These are phyloP conservation scores for Nasonia oneida DNA, from an alignment of 2,888 invertebrate genomes.

Conservation along the genomic window DNA sequence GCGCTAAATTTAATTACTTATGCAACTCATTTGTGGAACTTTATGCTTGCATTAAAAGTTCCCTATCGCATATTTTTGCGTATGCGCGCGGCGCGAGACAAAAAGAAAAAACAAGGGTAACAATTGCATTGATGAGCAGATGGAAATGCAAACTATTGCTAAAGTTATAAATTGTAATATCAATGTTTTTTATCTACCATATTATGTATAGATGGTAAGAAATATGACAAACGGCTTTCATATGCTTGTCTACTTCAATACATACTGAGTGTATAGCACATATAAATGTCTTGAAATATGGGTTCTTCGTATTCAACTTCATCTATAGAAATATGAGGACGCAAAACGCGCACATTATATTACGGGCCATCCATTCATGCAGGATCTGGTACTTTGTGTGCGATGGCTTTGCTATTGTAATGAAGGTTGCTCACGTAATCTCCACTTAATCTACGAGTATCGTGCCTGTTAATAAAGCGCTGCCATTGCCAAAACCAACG, in stretches of 20 bases:
- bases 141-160: background rate
- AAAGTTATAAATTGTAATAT: background rate
- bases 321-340: background rate
- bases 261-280: background rate
- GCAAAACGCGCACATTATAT: background rate
- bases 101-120: background rate
- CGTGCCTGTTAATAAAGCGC: conserved; percentile 65
- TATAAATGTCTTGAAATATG: conserved; percentile 34
- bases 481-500: conserved; percentile 56
- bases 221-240: conserved; percentile 9
- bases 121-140: background rate
- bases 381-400: conserved; percentile 32
- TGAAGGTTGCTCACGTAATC: conserved; percentile 61
- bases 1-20: conserved; percentile 28
- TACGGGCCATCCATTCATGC: too few relatives aligned
- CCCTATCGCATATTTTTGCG: background rate
- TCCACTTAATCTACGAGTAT: conserved; percentile 61
- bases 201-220: background rate
- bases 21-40: conserved; percentile 11
- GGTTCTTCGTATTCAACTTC: background rate
- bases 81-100: background rate
- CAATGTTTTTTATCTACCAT: background rate
- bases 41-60: conserved; percentile 10
- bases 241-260: background rate
- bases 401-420: conserved; percentile 50